Conservation (phyloP, 2,888 invertebrate genomes). For the Elaeidobius kamerunicus region DNA sequence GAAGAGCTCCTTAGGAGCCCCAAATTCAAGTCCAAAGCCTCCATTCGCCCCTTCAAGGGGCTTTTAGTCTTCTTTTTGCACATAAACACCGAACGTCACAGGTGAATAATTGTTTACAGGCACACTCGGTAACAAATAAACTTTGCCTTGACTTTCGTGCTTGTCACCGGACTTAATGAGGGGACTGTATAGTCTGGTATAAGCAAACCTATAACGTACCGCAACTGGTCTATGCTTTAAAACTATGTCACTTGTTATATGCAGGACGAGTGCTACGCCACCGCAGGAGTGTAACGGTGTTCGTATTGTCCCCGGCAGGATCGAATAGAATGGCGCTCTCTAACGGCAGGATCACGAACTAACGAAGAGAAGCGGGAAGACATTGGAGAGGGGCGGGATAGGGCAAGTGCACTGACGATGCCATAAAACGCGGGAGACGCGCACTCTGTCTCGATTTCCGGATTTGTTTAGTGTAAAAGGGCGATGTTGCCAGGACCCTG, state of each 20-base stretch:
- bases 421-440: constrained; percentile 13
- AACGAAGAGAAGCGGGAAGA: constrained; percentile 10
- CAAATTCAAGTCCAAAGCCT: constrained; percentile 11
- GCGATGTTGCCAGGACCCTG: constrained; percentile 16
- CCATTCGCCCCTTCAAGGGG: constrained; percentile 38
- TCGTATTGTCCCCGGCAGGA: constrained; percentile 31
- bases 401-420: constrained; percentile 15
- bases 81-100: constrained; percentile 23
- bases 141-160: constrained; percentile 5
- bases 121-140: constrained; percentile 2
- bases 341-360: constrained; percentile 17
- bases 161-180: not conserved
- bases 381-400: constrained; percentile 6
- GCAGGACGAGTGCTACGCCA: constrained; percentile 37
- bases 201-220: constrained; percentile 10
- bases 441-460: constrained; percentile 21
- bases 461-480: constrained; percentile 2
- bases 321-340: constrained; percentile 23
- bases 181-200: constrained; percentile 3
- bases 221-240: constrained; percentile 9
- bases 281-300: constrained; percentile 38
- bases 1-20: constrained; percentile 30
- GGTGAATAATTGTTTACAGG: constrained; percentile 1
- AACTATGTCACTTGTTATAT: constrained; percentile 28
- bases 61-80: constrained; percentile 12